Evolutionary conservation across 1,140 invertebrate genomes (phyloP), one percentile per base, ranked within the genome.

Genomic region (Drosophila leontia): DNA sequence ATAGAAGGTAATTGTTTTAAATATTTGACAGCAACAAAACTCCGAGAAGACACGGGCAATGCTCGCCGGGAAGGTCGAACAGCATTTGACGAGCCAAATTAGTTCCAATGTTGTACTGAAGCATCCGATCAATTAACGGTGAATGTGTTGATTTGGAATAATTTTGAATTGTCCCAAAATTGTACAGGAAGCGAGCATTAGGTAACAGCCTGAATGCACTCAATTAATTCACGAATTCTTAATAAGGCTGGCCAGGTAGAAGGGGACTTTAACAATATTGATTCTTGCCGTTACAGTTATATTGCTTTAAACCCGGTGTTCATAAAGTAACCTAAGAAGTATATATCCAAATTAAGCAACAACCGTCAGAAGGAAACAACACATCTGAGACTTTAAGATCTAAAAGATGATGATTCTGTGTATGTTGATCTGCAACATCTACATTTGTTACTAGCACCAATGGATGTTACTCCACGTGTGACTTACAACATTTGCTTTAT

Each of bases 1-100:
- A 78, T 88, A 83, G 84, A 83, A 58, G 61, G 63, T 68, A 81
- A 72, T 88, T 88, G 78, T 76, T 84, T 76, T 71, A 75, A 83
- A 69, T 82, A 82, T 72, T 70, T 29, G 26, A 32, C 78, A 67
- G 64, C 65, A 56, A 48, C 29, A 32, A 44, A 45, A 26, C 13
- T 9, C 29, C 7, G 34, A 39, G 19, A 32, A 61, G 44, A 17
- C 1, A 23, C 65, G 75, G 80, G 62, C 85, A 84, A 76, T 51
- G 85, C 39, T 68, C 85, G 78, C n/a, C 5, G 41, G 47, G 74
- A 81, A 88, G 84, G 84, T 71, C 78, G 67, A 62, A 37, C 26
- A 9, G 13, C 15, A 39, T 34, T 41, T n/a, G 7, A 8, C 19
- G 19, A 44, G 51, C 50, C 48, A 64, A 60, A 48, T 61, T 32